Base-by-base conservation (phyloP, 2,113 vertebrate genomes). In the Malurus elegans region DNA sequence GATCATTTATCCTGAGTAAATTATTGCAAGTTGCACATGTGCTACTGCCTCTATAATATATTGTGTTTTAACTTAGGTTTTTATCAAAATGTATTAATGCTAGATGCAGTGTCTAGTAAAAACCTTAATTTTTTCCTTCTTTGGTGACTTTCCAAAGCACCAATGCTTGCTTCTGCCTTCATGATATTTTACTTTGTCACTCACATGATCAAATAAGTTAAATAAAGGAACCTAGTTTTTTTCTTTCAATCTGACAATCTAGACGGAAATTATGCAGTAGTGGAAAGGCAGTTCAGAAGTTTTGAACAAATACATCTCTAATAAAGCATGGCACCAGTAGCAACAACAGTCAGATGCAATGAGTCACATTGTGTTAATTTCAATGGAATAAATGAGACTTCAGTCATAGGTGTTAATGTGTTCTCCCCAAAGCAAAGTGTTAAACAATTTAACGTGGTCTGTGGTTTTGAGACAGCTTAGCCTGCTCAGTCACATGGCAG, bases 1-100 rank as follows among this genome's bases (percentile, higher is more conserved):
- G 2, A 48, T 62, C 67, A 73, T 95, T 96, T 90, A 95, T 90
- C 85, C 51, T 36, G 31, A 86, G 51, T 91, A 80, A 95, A 94
- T 79, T 62, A 93, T 83, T 93, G 82, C 64, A 51, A 47, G 62
- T 73, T 79, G 90, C 36, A 71, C 17, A 45, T 2, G 5, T 40
- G 84, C 44, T 64, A 67, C 57, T 79, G 57, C 78, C 71, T 90
- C 64, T 78, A 23, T 58, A 90, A 87, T 75, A 79, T 23, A 83
- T 73, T 3, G 7, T 54, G 18, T 2, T 90, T 91, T 88, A 86
- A 74, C 67, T 76, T 56, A 66, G 0, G 1, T 70, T 88, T 76
- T 88, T 50, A 56, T 61, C 58, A 61, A 47, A 44, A n/a, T 38
- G 10, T 47, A 38, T 42, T 91, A 65, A 85, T 54, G 38, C 45